Conservation (phyloP, 2,113 vertebrate genomes). For the Limnothrissa miodon region DNA sequence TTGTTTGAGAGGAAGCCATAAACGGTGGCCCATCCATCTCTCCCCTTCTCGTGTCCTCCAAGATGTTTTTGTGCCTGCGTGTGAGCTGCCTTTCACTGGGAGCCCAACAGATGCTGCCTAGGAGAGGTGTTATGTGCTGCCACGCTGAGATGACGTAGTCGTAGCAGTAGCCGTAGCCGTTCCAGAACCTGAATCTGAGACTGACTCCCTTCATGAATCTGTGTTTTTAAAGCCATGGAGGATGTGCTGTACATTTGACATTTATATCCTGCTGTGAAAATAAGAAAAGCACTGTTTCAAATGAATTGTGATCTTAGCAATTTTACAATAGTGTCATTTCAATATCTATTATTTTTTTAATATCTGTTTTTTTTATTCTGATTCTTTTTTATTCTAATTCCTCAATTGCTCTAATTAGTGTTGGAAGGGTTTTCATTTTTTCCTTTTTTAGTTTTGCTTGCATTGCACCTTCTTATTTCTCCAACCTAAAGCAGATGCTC, state of each 20-base stretch:
- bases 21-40: slow-evolving; percentile 73
- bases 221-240: background rate
- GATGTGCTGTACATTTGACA: background rate
- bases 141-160: background rate
- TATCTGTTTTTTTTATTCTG: background rate
- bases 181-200: background rate
- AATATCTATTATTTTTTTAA: too few relatives aligned
- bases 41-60: slow-evolving; percentile 55
- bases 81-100: slow-evolving; percentile 49
- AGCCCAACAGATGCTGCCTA: background rate
- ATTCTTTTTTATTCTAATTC: background rate
- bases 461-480: background rate
- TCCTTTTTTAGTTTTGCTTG: background rate
- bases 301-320: background rate
- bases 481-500: background rate
- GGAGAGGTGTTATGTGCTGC: background rate
- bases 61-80: slow-evolving; percentile 53
- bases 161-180: too few relatives aligned
- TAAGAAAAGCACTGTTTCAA: background rate
- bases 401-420: too few relatives aligned
- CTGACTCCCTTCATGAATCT: background rate
- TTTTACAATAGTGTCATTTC: too few relatives aligned
- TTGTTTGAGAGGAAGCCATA: slow-evolving; percentile 67
- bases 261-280: background rate
- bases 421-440: background rate